Conservation (phyloP, 2,797 vertebrate species). For the Octomys mimax region DNA sequence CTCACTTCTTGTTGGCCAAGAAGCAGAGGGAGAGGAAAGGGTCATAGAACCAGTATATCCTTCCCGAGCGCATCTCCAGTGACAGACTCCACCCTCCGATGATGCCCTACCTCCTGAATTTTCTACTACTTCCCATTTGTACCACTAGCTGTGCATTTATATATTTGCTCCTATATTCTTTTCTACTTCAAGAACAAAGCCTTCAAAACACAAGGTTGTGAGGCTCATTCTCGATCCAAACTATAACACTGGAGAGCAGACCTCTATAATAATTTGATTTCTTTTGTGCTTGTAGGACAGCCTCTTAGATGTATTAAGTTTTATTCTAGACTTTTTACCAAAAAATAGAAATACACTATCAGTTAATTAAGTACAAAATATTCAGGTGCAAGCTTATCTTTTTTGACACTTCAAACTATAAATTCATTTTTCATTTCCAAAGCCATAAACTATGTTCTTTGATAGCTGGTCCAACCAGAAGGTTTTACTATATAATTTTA, state of each 20-base stretch:
- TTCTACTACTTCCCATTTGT: not conserved
- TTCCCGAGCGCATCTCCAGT: not conserved
- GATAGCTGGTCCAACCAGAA: conserved; percentile 49
- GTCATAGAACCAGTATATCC: no score
- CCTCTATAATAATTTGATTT: not conserved
- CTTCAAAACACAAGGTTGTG: not conserved
- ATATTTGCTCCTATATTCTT: no score
- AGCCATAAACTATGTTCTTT: conserved; percentile 58
- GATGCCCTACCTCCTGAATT: not conserved
- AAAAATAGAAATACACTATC: not conserved
- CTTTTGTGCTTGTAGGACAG: no score
- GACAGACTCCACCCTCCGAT: not conserved
- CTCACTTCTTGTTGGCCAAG: not conserved
- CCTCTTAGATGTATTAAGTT: no score
- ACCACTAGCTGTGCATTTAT: not conserved
- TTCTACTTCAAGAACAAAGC: not conserved
- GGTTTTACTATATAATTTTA: conserved; percentile 48
- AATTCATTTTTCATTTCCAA: conserved; percentile 74
- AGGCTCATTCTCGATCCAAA: not conserved
- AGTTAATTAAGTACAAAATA: conserved; percentile 46
- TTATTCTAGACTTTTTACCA: no score
- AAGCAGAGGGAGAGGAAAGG: not conserved
- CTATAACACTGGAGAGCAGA: not conserved
- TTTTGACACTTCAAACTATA: conserved; percentile 63
- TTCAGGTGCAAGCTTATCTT: conserved; percentile 38